Conservation (phyloP, 2,888 invertebrate species). For the Epicampocera succincta region DNA sequence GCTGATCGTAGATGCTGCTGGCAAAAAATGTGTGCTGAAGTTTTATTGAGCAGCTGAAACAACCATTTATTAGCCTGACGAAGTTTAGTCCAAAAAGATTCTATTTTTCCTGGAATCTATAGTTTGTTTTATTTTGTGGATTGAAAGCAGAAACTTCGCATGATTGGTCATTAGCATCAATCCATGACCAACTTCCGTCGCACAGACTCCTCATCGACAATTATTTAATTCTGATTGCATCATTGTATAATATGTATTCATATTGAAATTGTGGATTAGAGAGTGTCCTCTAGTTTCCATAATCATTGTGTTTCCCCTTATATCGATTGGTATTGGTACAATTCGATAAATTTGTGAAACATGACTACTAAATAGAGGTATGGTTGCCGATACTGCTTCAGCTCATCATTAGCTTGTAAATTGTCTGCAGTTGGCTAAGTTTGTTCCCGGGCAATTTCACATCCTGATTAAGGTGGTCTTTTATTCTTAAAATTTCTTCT, state of each 20-base stretch:
- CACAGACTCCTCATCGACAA: neutral
- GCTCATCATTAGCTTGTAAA: no score
- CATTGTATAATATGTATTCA: neutral
- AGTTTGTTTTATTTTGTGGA: neutral
- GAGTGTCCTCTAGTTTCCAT: neutral
- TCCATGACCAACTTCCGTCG: neutral
- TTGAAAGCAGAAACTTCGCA: neutral
- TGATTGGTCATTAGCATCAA: neutral
- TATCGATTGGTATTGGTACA: neutral
- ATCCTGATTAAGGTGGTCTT: no score
- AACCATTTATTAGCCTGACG: neutral
- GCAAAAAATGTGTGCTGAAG: neutral
- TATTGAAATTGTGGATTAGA: no score
- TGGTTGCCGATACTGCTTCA: no score
- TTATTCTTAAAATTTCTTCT: no score
- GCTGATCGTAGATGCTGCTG: neutral
- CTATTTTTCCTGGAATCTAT: no score
- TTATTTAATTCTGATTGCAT: neutral
- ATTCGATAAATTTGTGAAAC: neutral
- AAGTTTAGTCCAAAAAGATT: no score
- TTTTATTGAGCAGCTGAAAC: neutral
- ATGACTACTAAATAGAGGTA: no score
- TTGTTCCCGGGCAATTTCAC: no score
- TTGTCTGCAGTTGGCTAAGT: no score
- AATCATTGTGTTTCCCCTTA: neutral